These are phyloP conservation scores for Melanaphis sacchari DNA, from an alignment of 1,140 invertebrate genomes.

Conservation along the genomic window DNA sequence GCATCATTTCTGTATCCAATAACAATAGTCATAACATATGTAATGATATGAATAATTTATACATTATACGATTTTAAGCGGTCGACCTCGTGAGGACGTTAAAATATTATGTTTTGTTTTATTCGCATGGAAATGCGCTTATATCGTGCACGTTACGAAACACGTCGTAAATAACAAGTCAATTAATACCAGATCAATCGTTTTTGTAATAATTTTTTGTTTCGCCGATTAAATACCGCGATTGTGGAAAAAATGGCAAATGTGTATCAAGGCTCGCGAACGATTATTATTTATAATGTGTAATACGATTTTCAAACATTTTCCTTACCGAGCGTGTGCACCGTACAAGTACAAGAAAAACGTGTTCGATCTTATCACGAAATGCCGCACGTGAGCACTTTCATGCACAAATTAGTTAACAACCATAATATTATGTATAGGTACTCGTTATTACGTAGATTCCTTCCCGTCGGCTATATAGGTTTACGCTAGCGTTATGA, in stretches of 20 bases:
- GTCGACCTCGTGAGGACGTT: not conserved
- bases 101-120: not conserved
- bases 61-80: not conserved
- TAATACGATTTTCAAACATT: not conserved
- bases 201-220: not conserved
- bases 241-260: not conserved
- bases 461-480: not conserved
- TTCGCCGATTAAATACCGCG: not conserved
- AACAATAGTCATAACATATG: not conserved
- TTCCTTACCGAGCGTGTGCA: not conserved
- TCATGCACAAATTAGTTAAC: not conserved
- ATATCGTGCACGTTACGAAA: not conserved
- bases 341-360: constrained; percentile 5
- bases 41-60: not conserved
- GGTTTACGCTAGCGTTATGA: not conserved
- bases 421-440: not conserved
- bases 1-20: not conserved
- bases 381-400: constrained; percentile 1
- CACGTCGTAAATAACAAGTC: not conserved
- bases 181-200: not conserved
- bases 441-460: not conserved
- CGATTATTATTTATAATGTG: not conserved
- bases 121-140: not conserved
- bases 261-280: not conserved
- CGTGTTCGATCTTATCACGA: not conserved